Evolutionary conservation across 2,797 vertebrate genomes (phyloP).

Genomic region (Xerus rutilus): DNA sequence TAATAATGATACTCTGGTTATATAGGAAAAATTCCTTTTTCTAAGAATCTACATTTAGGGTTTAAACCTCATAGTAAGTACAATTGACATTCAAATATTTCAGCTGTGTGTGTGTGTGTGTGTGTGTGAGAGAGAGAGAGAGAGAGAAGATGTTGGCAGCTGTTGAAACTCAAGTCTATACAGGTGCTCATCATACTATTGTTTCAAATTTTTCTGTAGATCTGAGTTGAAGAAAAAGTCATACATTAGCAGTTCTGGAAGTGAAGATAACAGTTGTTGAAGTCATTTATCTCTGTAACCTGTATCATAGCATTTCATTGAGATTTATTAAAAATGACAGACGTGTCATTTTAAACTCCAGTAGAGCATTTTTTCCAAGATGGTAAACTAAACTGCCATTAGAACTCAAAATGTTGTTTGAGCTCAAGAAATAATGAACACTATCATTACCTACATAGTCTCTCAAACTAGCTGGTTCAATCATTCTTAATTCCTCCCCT

Average conservation of each 20-base stretch:
- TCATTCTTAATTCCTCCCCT: not conserved
- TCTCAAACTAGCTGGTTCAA: not conserved
- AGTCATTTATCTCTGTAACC: not conserved
- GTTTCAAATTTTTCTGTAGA: not conserved
- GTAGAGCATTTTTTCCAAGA: not conserved
- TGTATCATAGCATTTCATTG: constrained; percentile 29
- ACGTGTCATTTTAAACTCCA: not conserved
- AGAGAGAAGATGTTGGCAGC: not conserved
- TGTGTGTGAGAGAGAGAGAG: no score
- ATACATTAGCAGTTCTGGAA: not conserved
- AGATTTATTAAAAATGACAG: constrained; percentile 36
- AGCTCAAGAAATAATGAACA: not conserved
- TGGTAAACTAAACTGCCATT: not conserved
- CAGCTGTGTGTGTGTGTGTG: not conserved
- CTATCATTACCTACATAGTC: not conserved
- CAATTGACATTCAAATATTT: constrained; percentile 27
- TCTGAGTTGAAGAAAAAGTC: constrained; percentile 9
- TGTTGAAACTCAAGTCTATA: not conserved
- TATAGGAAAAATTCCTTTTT: not conserved
- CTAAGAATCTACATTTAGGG: not conserved
- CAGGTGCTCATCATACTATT: not conserved
- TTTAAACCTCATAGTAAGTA: not conserved
- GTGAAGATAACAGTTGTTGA: not conserved
- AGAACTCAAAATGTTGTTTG: not conserved
- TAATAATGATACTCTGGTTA: not conserved